These are phyloP conservation scores for Cyclophora punctaria DNA, from an alignment of 2,888 invertebrate genomes.

Conservation along the genomic window DNA sequence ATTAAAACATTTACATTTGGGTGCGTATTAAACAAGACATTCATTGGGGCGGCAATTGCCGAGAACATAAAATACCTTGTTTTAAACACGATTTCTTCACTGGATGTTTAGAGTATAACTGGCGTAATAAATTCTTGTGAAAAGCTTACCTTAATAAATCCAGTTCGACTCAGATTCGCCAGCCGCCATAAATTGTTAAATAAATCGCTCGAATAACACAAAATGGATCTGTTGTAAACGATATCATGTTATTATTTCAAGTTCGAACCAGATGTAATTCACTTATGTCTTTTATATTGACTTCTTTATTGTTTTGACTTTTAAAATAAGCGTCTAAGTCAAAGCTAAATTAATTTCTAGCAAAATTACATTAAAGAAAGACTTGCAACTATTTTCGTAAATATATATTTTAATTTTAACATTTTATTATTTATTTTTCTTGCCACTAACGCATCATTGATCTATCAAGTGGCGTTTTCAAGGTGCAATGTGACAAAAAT, in stretches of 20 bases:
- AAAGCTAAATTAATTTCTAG: too few species aligned
- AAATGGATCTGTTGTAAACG: constrained; percentile 35
- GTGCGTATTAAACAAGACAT: constrained; percentile 5
- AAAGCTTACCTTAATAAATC: constrained; percentile 62
- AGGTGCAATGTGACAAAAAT: too few species aligned
- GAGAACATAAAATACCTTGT: constrained; percentile 22
- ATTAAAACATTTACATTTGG: too few species aligned
- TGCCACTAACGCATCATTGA: too few species aligned
- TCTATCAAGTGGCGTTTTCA: too few species aligned
- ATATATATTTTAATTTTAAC: too few species aligned
- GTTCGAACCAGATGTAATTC: constrained; percentile 20
- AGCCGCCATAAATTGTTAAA: constrained; percentile 62
- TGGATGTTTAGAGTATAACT: constrained; percentile 37
- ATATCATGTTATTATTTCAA: constrained; percentile 38
- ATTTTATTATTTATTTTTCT: too few species aligned
- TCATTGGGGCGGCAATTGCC: constrained; percentile 7
- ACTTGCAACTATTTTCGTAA: too few species aligned
- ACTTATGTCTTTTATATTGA: neutral
- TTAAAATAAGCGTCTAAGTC: too few species aligned
- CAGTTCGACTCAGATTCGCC: constrained; percentile 58
- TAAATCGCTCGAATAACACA: constrained; percentile 58
- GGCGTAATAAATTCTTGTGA: constrained; percentile 54
- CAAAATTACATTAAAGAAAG: too few species aligned
- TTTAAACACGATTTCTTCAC: constrained; percentile 37
- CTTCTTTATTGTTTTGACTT: neutral